Base-by-base conservation (phyloP, 1,140 invertebrate genomes). In the Aphelinus atriplicis region DNA sequence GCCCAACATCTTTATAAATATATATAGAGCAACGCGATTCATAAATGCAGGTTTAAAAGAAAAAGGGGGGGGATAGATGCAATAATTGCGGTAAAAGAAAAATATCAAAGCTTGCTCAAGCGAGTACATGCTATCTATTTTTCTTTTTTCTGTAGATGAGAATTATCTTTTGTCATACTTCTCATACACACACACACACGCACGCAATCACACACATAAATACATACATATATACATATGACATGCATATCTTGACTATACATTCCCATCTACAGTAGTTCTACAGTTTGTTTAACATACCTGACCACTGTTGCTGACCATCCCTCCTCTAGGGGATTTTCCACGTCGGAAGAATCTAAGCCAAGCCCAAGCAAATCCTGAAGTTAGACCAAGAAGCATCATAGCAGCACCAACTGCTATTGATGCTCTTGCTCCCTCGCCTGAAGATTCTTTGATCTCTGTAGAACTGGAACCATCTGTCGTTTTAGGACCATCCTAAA, bases 1-100 rank as follows among this genome's bases (percentile, higher is more conserved):
- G 86, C 87, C 86, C 86, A 88, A 88, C 87, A 88, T 88, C 87
- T 88, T 88, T 86, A 73, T 73, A 69, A 81, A 78, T 85, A 84
- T 26, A 26, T 26, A 26, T 26, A 83, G 85, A 86, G 82, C 82
- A 86, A 86, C 83, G 85, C 81, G 83, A 84, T 42, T 77, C 73
- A 84, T 79, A 84, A 85, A 79, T 84, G 83, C 82, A 85, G 80
- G 82, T 87, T 71, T n/a, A 85, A 85, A 83, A 78, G 83, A 86
- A 83, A 77, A 79, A 77, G 65, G 64, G 78, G 78, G 77, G 51
- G 75, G 70, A 66, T 61, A 74, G 76, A 78, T 61, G 68, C 72
- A 76, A 75, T 47, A 76, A 61, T 2, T 71, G 61, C 71, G 76
- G 73, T 65, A 79, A 79, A 67, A 78, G 43, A 77, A 68, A 78